These are phyloP conservation scores for Diadophis punctatus DNA, from an alignment of 2,113 vertebrate genomes.

Conservation along the genomic window DNA sequence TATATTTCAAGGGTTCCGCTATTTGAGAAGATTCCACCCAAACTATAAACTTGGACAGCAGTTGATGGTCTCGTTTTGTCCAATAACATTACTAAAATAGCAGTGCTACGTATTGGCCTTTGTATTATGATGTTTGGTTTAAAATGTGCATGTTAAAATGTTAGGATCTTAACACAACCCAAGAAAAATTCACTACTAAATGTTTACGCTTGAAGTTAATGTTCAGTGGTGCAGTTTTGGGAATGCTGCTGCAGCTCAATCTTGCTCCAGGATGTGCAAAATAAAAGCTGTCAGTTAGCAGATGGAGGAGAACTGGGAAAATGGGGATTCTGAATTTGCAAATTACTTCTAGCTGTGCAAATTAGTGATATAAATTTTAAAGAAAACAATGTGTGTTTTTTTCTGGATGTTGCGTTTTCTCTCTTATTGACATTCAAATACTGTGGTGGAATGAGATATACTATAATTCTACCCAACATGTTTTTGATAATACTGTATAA, in stretches of 20 bases:
- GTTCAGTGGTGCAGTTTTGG: background rate
- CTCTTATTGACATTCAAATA: slow-evolving; percentile 7
- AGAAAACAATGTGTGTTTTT: background rate
- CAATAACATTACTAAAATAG: background rate
- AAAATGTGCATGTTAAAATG: background rate
- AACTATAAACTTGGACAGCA: background rate
- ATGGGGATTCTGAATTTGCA: background rate
- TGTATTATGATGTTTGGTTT: background rate
- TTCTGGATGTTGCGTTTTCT: background rate
- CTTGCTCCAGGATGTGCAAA: background rate
- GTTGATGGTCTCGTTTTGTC: background rate
- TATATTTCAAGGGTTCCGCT: background rate
- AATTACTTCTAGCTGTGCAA: background rate
- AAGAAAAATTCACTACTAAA: background rate
- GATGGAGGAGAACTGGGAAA: background rate
- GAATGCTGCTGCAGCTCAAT: background rate
- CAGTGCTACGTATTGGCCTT: background rate
- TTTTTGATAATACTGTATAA: slow-evolving; percentile 37
- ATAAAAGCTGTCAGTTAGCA: background rate
- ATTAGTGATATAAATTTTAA: background rate
- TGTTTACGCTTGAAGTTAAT: background rate
- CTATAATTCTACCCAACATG: slow-evolving; percentile 25
- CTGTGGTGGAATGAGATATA: background rate
- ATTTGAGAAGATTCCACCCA: background rate
- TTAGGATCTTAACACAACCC: background rate